A percentile compares a stretch with the other conserved stretches of the same genome.
Evolutionary conservation across 2,113 vertebrate genomes (phyloP).

Genomic region (Malurus melanocephalus): DNA sequence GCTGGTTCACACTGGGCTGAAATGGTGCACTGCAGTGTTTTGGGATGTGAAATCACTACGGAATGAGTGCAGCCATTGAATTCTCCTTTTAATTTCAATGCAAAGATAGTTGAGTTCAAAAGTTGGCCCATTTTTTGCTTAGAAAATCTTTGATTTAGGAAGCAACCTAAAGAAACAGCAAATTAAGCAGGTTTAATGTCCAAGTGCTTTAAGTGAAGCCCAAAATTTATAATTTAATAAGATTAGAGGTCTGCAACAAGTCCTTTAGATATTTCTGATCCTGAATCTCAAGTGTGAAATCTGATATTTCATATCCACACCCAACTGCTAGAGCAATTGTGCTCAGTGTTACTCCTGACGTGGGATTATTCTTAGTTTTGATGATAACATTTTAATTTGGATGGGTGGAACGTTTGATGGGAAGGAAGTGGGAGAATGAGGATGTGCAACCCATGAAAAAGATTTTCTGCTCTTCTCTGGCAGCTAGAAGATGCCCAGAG

Average conservation of each 20-base stretch:
- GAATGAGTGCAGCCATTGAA: neutral
- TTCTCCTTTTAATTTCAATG: neutral
- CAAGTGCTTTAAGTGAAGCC: neutral
- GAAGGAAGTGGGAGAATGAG: neutral
- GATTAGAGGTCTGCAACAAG: neutral
- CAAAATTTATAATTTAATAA: neutral
- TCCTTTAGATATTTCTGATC: neutral
- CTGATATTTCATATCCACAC: neutral
- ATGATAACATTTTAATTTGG: neutral
- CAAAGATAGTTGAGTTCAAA: neutral
- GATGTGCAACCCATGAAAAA: neutral
- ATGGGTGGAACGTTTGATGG: neutral
- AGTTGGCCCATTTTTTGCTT: neutral
- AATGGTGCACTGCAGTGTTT: neutral
- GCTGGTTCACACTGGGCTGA: neutral
- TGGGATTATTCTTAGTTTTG: neutral
- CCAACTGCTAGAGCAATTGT: neutral
- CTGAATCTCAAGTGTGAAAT: neutral
- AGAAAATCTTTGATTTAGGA: neutral
- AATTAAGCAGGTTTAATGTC: neutral
- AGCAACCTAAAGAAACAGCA: neutral
- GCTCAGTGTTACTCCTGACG: neutral
- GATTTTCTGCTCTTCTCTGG: constrained; percentile 5
- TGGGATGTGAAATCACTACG: neutral
- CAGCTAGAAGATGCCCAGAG: constrained; percentile 95